Evolutionary conservation across 2,113 vertebrate species (phyloP).

Genomic region (Alligator mississippiensis): DNA sequence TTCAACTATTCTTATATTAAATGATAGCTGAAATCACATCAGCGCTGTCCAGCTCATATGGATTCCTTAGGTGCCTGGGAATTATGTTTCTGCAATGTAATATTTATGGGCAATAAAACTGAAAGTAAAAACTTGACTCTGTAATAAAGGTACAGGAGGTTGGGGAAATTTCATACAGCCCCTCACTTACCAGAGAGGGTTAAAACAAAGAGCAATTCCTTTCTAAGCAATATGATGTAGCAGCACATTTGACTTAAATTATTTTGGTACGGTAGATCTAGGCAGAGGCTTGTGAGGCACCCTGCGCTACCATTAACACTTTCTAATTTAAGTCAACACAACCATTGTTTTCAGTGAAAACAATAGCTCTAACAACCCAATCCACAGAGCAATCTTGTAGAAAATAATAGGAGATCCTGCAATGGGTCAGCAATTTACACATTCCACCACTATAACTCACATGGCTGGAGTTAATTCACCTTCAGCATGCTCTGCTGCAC

Average conservation of each 20-base stretch:
- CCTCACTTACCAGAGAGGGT: neutral
- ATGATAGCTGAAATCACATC: neutral
- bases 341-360: neutral
- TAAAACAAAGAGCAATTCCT: neutral
- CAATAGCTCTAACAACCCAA: accelerated
- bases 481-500: neutral
- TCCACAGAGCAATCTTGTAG: neutral
- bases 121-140: neutral
- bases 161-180: neutral
- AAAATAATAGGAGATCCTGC: conserved; percentile 22
- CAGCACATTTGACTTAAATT: neutral
- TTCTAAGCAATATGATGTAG: neutral
- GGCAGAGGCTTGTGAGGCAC: neutral
- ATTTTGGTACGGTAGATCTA: neutral
- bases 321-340: neutral
- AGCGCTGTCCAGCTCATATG: neutral
- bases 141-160: neutral
- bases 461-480: neutral
- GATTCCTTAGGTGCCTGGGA: neutral
- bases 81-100: neutral
- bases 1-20: neutral
- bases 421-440: neutral
- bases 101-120: neutral
- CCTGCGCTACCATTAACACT: neutral
- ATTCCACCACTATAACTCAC: neutral